Evolutionary conservation across 2,113 vertebrate species (phyloP), one percentile per base, ranked within the genome.

Genomic region (Mesembrinibis cayennensis): DNA sequence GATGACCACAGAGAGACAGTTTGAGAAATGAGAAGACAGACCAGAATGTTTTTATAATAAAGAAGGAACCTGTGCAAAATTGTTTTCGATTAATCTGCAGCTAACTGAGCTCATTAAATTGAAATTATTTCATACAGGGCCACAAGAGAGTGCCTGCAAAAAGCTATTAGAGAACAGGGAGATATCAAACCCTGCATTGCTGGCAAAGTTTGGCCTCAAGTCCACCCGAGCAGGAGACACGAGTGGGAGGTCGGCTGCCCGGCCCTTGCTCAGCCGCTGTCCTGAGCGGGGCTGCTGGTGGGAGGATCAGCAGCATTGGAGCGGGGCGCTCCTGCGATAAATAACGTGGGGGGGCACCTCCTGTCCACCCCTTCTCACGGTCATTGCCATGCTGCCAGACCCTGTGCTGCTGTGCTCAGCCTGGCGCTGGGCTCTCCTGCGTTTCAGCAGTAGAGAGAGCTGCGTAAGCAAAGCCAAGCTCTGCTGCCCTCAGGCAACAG

Each of bases 71-170:
- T 65, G 42, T 29, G 42, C 42, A 81, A 71, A 91, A 93, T 79
- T 91, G 55, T 5, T 96, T 95, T 94, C 3, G 10, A 95, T 96
- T 95, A 87, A 96, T 93, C 89, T 74, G 82, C 70, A 82, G 74
- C 70, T 88, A 88, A 69, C n/a, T 11, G n/a, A 95, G 89, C 44
- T 90, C 72, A 72, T 63, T 94, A 79, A 89, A 82, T n/a, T 27
- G 52, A 76, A 90, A 91, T 93, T 38, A 89, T 84, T 96, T 96
- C 83, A 89, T 42, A 65, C 8, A 53, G 73, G 55, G 29, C 65
- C 40, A 44, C 1, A 3, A 44, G 76, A 95, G 50, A 66, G 20
- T 3, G 10, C 40, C 83, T 61, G 62, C 3, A 1, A 40, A 80
- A 36, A 49, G 58, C 3, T n/a, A 50, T 22, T 17, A 34, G 69